A percentile compares a stretch with the other conserved stretches of the same genome.
These are phyloP conservation scores for Oreochromis grahami DNA, from an alignment of 2,797 vertebrate genomes.

Conservation along the genomic window DNA sequence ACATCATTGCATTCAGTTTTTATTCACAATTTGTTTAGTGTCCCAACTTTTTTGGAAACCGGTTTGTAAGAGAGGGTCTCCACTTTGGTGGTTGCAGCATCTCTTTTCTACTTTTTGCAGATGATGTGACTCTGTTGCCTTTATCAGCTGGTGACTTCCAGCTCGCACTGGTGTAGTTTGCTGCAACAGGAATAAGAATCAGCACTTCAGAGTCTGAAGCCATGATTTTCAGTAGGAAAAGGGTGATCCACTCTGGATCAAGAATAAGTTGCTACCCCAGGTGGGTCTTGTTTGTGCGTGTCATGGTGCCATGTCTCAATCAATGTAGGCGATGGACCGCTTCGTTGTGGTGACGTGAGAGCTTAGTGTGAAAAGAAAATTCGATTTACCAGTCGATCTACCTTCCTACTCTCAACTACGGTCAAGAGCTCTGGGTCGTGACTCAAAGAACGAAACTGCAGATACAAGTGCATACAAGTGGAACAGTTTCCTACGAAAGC, in stretches of 20 bases:
- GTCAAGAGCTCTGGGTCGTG: background rate
- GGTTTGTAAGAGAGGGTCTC: background rate
- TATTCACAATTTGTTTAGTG: too few species aligned
- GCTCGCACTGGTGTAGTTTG: background rate
- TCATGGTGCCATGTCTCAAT: background rate
- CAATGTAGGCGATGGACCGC: background rate
- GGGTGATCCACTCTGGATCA: background rate
- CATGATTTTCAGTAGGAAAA: background rate
- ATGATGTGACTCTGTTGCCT: background rate
- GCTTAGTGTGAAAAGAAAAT: background rate
- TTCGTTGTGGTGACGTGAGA: background rate
- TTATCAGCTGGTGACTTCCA: background rate
- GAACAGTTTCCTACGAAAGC: background rate
- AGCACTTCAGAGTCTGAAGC: background rate
- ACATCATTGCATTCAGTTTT: too few species aligned
- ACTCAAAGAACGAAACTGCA: background rate
- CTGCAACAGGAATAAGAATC: background rate
- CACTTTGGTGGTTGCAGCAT: background rate
- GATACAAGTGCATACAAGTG: background rate
- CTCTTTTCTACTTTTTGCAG: background rate
- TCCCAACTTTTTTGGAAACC: too few species aligned
- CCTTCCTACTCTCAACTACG: background rate
- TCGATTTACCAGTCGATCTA: rapidly evolving
- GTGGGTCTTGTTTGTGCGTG: background rate
- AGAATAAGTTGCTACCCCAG: background rate